Percentiles rank a stretch among this genome's conserved stretches.
Conservation (phyloP, 2,797 vertebrate species). For the Rhincodon typus region DNA sequence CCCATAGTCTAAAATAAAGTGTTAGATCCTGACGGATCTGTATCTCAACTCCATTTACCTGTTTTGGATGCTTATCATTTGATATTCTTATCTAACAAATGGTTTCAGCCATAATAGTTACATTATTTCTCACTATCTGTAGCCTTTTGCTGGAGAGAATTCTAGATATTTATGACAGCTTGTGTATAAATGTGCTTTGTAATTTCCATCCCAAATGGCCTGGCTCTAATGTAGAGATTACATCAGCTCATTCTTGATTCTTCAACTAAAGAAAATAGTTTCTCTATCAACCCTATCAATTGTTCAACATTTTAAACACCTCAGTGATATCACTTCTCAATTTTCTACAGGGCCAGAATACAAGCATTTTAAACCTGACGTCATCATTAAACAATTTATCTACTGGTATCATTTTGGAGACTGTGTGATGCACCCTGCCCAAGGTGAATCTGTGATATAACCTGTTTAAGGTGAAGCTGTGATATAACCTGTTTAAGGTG, state of each 20-base stretch:
- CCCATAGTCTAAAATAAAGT: no score
- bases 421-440: not conserved
- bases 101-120: not conserved
- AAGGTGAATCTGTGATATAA: not conserved
- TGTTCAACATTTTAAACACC: not conserved
- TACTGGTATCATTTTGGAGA: not conserved
- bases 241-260: not conserved
- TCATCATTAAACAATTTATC: not conserved
- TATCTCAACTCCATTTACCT: not conserved
- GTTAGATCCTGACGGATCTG: not conserved
- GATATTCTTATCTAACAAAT: not conserved
- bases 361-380: not conserved
- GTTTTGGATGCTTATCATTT: not conserved
- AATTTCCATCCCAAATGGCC: not conserved
- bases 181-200: not conserved
- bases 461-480: not conserved
- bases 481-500: no score
- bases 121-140: not conserved
- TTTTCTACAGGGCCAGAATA: not conserved
- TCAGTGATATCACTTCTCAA: not conserved
- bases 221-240: not conserved
- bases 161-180: not conserved
- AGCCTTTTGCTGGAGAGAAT: not conserved
- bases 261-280: not conserved
- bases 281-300: not conserved